These are phyloP conservation scores for Pelochelys cantorii DNA, from an alignment of 2,797 vertebrate genomes.

Conservation along the genomic window DNA sequence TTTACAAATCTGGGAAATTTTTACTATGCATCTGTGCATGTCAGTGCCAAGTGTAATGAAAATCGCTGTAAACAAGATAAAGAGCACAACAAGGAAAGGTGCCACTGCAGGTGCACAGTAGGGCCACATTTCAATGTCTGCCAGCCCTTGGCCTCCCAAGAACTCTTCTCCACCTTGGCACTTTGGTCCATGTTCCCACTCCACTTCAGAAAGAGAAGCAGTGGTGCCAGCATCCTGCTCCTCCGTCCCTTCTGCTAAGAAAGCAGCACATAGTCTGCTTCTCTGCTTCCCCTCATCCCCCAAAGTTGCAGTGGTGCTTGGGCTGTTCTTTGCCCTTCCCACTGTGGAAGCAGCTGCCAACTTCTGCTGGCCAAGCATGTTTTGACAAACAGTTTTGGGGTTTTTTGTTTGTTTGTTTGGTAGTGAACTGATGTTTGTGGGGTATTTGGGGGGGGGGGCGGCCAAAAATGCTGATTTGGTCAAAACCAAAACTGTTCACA, in stretches of 20 bases:
- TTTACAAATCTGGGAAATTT: background rate
- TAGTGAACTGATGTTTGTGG: no score
- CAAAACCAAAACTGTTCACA: no score
- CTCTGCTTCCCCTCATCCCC: background rate
- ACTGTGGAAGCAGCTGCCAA: background rate
- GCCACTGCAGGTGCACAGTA: background rate
- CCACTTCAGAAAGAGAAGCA: background rate
- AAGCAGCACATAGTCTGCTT: no score
- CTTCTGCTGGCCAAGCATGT: no score
- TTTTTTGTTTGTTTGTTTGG: no score
- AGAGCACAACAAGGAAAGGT: rapidly evolving
- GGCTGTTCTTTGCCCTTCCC: background rate
- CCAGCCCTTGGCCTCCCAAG: background rate
- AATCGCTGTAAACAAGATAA: background rate
- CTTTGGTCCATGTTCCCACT: background rate
- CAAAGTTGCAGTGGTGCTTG: background rate
- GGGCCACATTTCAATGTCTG: background rate
- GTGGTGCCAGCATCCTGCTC: background rate
- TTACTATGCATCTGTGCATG: rapidly evolving
- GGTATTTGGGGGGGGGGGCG: no score
- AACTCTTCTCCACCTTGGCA: background rate
- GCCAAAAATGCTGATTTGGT: no score
- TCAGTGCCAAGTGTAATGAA: rapidly evolving
- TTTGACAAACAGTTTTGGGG: no score
- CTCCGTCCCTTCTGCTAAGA: no score